These are phyloP conservation scores for Microcebus lehilahytsara DNA, from an alignment of 2,113 vertebrate species.

Conservation along the genomic window DNA sequence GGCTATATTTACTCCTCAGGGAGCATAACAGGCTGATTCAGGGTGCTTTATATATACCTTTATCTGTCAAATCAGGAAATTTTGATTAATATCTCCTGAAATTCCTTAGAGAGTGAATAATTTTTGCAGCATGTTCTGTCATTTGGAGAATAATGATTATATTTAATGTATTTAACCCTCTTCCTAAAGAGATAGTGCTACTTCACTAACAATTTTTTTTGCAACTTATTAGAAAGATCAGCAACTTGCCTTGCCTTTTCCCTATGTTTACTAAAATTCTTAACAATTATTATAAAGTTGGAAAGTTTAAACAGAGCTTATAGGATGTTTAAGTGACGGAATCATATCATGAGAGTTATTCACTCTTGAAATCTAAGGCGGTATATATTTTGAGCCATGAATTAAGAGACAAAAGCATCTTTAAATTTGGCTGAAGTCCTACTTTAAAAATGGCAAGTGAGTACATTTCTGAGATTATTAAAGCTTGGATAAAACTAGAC, in stretches of 20 bases:
- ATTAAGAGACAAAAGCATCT: slow-evolving; percentile 56
- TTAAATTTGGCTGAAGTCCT: slow-evolving; percentile 71
- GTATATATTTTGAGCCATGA: not conserved
- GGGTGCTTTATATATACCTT: slow-evolving; percentile 59
- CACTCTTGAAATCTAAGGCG: slow-evolving; percentile 44
- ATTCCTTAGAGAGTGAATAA: not conserved
- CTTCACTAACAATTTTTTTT: not conserved
- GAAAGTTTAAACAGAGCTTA: slow-evolving; percentile 39
- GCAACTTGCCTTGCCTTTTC: not conserved
- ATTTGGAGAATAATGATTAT: slow-evolving; percentile 40
- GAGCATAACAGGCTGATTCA: slow-evolving; percentile 59
- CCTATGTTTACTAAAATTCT: slow-evolving; percentile 38
- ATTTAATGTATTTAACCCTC: slow-evolving; percentile 8
- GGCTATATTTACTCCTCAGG: slow-evolving; percentile 48
- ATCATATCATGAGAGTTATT: slow-evolving; percentile 15
- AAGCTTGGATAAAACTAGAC: slow-evolving; percentile 64
- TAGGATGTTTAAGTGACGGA: not conserved
- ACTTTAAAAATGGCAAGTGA: slow-evolving; percentile 56
- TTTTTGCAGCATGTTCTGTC: slow-evolving; percentile 32
- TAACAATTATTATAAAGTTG: slow-evolving; percentile 29
- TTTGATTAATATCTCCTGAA: slow-evolving; percentile 33
- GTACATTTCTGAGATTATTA: slow-evolving; percentile 56
- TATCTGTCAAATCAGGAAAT: slow-evolving; percentile 62
- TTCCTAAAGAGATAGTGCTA: slow-evolving; percentile 32
- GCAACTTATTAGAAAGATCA: slow-evolving; percentile 37